Conservation (phyloP, 1,140 invertebrate genomes). For the Yoshiicerus persimilis region DNA sequence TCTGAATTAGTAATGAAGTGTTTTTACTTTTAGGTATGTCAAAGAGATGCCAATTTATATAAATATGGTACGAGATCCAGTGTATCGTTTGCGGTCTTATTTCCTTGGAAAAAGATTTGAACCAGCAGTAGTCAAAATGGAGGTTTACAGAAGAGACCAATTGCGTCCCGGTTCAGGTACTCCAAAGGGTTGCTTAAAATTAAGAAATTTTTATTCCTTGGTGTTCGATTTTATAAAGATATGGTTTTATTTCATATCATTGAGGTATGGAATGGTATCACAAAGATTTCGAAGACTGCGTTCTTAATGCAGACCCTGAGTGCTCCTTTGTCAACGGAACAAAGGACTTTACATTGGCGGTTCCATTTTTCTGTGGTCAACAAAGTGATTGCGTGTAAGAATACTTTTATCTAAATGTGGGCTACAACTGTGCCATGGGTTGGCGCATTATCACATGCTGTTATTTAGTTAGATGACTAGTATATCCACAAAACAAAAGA, state of each 20-base stretch:
- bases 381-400: conserved; percentile 62
- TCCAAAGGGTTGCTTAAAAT: conserved; percentile 30
- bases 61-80: conserved; percentile 67
- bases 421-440: no score
- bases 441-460: no score
- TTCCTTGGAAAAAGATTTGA: conserved; percentile 52
- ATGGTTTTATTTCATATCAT: neutral
- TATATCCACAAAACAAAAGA: no score
- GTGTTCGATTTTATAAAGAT: neutral
- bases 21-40: conserved; percentile 28
- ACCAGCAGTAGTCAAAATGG: conserved; percentile 30
- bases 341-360: conserved; percentile 57
- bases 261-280: conserved; percentile 40
- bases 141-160: conserved; percentile 33
- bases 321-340: conserved; percentile 54
- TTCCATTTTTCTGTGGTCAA: conserved; percentile 70
- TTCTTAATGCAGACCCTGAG: conserved; percentile 52
- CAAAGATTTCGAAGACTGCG: conserved; percentile 54
- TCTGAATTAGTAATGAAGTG: neutral
- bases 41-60: conserved; percentile 61
- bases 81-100: conserved; percentile 54
- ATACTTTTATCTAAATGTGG: no score
- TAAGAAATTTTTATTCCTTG: neutral
- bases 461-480: no score
- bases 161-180: conserved; percentile 50